A percentile compares a stretch with the other conserved stretches of the same genome.
Conservation (phyloP, 2,797 vertebrate genomes). For the Pteropus rufus region DNA sequence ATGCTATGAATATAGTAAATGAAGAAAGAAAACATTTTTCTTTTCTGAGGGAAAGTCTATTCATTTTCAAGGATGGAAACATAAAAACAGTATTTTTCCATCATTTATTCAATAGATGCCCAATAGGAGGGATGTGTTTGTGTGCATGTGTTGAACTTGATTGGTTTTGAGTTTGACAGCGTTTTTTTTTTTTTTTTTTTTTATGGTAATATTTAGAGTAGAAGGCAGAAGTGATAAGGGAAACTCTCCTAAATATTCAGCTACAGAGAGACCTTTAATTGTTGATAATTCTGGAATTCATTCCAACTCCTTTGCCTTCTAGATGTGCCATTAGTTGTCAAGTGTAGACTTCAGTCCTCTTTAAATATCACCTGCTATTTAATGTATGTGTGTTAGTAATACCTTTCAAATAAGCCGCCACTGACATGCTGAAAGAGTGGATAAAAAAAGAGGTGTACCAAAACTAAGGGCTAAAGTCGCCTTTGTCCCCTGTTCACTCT, state of each 20-base stretch:
- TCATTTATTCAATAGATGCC: background rate
- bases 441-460: background rate
- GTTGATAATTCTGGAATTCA: background rate
- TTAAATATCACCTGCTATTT: background rate
- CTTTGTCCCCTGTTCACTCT: rapidly evolving
- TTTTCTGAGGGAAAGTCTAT: background rate
- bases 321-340: background rate
- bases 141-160: background rate
- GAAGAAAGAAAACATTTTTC: background rate
- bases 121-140: rapidly evolving
- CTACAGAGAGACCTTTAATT: background rate
- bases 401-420: background rate
- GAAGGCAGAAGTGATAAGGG: background rate
- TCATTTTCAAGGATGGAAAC: background rate
- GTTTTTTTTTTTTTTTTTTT: background rate
- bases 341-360: background rate
- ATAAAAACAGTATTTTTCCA: background rate
- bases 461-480: background rate
- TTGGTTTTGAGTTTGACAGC: background rate
- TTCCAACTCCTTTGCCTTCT: background rate
- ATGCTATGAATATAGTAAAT: background rate
- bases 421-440: background rate
- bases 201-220: background rate
- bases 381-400: rapidly evolving
- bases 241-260: background rate